phyloP scores from a whole-genome alignment of 2,888 invertebrate species.

The Alentia gelatinosa region DNA sequence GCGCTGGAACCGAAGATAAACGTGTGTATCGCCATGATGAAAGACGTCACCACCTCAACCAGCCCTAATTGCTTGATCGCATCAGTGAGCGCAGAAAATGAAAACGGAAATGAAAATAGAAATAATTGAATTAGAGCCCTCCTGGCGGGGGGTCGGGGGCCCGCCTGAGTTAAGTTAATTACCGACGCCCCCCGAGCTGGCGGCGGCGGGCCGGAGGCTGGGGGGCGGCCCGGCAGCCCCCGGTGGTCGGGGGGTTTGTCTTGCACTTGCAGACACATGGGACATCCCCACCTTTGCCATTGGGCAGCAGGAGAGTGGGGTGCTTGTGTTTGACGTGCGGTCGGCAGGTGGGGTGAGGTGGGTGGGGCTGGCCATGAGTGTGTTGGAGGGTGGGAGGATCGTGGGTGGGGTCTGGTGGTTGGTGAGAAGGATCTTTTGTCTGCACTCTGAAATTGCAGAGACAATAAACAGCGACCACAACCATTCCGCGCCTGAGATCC shows the following conservation, averaged over 20 bases:
- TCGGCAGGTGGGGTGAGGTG: not conserved
- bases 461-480: not conserved
- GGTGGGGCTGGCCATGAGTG: not conserved
- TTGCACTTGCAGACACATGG: not conserved
- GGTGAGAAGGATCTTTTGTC: not conserved
- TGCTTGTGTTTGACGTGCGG: not conserved
- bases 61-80: conserved; percentile 9
- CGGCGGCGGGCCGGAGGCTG: not conserved
- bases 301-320: too few species aligned
- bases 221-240: not conserved
- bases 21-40: conserved; percentile 24
- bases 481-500: too few species aligned
- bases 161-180: not conserved
- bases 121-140: conserved; percentile 38
- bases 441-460: not conserved
- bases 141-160: not conserved
- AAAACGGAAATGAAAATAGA: conserved; percentile 32
- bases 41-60: not conserved
- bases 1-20: not conserved
- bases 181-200: not conserved
- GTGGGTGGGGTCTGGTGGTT: not conserved
- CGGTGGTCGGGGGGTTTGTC: not conserved
- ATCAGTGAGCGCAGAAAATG: not conserved
- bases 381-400: not conserved
- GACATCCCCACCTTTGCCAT: not conserved